These are phyloP conservation scores for Agrochola lychnidis DNA, from an alignment of 2,888 invertebrate species.

Conservation along the genomic window DNA sequence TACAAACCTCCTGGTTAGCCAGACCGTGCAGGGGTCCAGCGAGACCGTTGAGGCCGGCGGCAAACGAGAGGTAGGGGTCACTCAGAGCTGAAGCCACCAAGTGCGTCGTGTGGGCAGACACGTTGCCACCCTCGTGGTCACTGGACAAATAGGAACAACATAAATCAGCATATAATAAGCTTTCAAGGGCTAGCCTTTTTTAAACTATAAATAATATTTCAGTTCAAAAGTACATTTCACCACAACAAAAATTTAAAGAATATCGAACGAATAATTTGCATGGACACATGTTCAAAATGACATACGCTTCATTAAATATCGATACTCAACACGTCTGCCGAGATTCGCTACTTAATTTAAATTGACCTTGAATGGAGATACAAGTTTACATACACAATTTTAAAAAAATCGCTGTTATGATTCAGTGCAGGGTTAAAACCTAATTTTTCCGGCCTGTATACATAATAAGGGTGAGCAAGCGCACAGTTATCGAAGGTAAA, in stretches of 20 bases:
- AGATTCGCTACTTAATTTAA: neutral
- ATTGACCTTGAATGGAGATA: neutral
- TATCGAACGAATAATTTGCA: slow-evolving; percentile 46
- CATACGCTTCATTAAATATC: neutral
- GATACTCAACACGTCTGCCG: neutral
- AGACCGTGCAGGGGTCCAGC: slow-evolving; percentile 99
- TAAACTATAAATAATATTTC: neutral
- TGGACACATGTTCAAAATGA: slow-evolving; percentile 5
- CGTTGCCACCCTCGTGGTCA: slow-evolving; percentile 99
- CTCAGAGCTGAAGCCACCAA: slow-evolving; percentile 98
- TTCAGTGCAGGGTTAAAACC: neutral
- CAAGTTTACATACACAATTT: neutral
- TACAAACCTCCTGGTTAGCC: slow-evolving; percentile 95
- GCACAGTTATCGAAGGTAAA: neutral
- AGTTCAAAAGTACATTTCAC: neutral
- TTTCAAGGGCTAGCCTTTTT: neutral
- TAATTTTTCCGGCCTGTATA: slow-evolving; percentile 3
- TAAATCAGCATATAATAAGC: neutral
- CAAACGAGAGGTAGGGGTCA: slow-evolving; percentile 97
- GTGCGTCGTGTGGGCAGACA: slow-evolving; percentile 98
- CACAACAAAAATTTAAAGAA: slow-evolving; percentile 7
- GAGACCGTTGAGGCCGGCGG: slow-evolving; percentile 97
- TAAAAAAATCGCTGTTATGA: neutral
- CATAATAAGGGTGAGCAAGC: slow-evolving; percentile 8
- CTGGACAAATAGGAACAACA: slow-evolving; percentile 78